Evolutionary conservation across 2,888 invertebrate species (phyloP), one percentile per base, ranked within the genome.

Genomic region (Pristionchus maxplancki): DNA sequence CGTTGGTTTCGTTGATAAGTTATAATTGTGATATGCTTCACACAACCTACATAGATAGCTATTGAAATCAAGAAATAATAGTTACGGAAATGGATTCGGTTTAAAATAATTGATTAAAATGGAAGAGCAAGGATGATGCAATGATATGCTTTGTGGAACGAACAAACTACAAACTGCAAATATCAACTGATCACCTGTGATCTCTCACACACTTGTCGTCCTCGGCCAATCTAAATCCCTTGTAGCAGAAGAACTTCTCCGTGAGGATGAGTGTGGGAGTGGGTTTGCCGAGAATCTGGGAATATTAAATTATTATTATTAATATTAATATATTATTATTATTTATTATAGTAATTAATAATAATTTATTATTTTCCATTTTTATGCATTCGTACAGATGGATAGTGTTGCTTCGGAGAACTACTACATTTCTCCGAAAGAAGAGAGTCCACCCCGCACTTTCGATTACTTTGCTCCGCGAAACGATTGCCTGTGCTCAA

Each of bases 241-340:
- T 93, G 85, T 93, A 93, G 89, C 94, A 94, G 93, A 94, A 94
- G 90, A 91, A 93, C 11, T 93, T 93, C 89, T 94, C 94, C 62
- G 93, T 94, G 89, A 93, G 94, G 11, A 90, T 83, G 58, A 94
- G 90, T 24, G 89, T 90, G 37, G 92, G 90, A 28, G 91, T 90
- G 5, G 94, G 94, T 89, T 94, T 94, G 34, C 93, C 93, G 28
- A 93, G 91, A 8, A 91, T 89, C 92, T 93, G 78, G 28, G 28
- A 78, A 67, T 20, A n/a, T n/a, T 58, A 20, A 13, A 11, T 44
- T 44, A 44, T 44, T 44, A 9, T 11, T 44, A 44, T 44, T 44
- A 44, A 44, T 9, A 9, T 11, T 44, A 9, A 9, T 44, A 9
- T 11, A 11, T 44, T 44, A 58, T 58, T 4, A 13, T 58, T 44